Base-by-base conservation (phyloP, 1,140 invertebrate species). In the Riptortus pedestris region DNA sequence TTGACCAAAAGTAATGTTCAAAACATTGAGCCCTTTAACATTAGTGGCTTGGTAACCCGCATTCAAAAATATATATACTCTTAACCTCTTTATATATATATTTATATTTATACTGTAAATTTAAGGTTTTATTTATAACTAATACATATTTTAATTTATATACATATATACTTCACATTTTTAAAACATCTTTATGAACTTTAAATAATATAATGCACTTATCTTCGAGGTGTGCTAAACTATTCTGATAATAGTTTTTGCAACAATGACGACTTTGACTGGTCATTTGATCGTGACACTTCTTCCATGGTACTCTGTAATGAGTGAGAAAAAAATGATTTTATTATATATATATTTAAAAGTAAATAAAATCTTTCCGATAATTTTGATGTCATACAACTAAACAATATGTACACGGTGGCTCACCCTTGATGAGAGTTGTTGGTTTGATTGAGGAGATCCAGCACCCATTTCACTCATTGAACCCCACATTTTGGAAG, bases 211-310 rank as follows among this genome's bases (percentile, higher is more conserved):
- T 57, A 57, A 57, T 57, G 52, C 52, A 57, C 52, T 57, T 57
- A 27, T 22, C 27, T 29, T 16, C 27, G 28, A 27, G 22, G 28
- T 57, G 52, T 57, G 22, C 27, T 57, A 27, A 14, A 57, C 84
- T 83, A 87, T 79, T 87, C 85, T 68, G 85, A 88, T 71, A 88
- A 75, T 72, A 87, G 77, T 74, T 87, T 86, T 78, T 87, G 85
- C 70, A 88, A 78, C 72, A 87, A 77, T 70, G 85, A 86, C 63
- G 85, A 83, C 72, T 85, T 85, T n/a, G n/a, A n/a, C 71, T 79
- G 79, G 80, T 83, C 83, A 81, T 80, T 79, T 79, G 79, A 79
- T 69, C 75, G 73, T 69, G 75, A 78, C 68, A 75, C 80, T 79
- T 85, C 85, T 80, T 85, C 84, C 82, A 84, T 83, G 85, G 80